These are phyloP conservation scores for Smithornis capensis DNA, from an alignment of 2,113 vertebrate species.

Conservation along the genomic window DNA sequence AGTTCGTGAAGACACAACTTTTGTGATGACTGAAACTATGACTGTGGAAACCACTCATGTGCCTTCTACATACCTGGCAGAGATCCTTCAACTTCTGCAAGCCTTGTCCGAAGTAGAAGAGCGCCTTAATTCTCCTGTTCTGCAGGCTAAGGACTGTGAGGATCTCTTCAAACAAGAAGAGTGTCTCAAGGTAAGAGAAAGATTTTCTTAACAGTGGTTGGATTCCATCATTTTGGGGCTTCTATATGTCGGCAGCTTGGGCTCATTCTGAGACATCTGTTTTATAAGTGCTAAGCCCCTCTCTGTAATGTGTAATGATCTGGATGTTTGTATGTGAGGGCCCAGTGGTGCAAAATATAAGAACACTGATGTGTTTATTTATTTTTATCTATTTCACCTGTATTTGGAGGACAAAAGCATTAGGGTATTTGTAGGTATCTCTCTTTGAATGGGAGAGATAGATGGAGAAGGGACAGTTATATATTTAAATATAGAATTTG, in stretches of 20 bases:
- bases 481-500: not conserved
- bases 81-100: slow-evolving; percentile 84
- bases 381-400: not conserved
- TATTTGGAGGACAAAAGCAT: not conserved
- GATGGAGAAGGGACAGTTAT: not conserved
- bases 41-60: slow-evolving; percentile 81
- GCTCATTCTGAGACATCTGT: not conserved
- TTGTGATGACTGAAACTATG: slow-evolving; percentile 71
- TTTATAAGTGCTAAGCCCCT: not conserved
- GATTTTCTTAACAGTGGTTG: not conserved
- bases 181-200: slow-evolving; percentile 87
- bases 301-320: not conserved
- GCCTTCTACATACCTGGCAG: slow-evolving; percentile 84
- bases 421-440: not conserved
- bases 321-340: not conserved
- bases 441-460: not conserved
- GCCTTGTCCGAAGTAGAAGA: slow-evolving; percentile 87
- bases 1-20: slow-evolving; percentile 73
- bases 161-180: slow-evolving; percentile 89
- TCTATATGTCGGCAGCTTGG: not conserved
- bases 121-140: slow-evolving; percentile 86
- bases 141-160: slow-evolving; percentile 85
- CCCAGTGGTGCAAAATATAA: not conserved
- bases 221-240: not conserved
- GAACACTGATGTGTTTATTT: not conserved